A percentile compares a stretch with the other conserved stretches of the same genome.
phyloP scores from a whole-genome alignment of 1,140 invertebrate genomes.

The Oedothorax gibbosus region DNA sequence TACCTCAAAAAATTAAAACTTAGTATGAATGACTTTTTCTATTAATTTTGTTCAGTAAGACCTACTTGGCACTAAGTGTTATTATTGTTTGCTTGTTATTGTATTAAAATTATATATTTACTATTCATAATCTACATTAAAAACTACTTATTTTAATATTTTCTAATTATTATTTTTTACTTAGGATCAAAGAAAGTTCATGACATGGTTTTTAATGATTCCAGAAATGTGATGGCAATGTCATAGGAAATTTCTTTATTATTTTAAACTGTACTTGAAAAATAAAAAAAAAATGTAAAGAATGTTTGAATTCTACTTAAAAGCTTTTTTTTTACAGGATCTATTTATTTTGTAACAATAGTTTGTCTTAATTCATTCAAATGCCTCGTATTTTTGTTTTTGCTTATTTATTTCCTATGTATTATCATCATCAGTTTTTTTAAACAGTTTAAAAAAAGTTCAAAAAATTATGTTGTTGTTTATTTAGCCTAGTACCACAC shows the following conservation, averaged over 20 bases:
- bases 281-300: background rate
- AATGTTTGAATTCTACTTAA: background rate
- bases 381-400: constrained; percentile 28
- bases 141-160: background rate
- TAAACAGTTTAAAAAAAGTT: constrained; percentile 30
- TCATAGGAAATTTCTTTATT: constrained; percentile 6
- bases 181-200: background rate
- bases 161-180: constrained; percentile 1
- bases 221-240: constrained; percentile 42
- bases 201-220: constrained; percentile 48
- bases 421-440: constrained; percentile 46
- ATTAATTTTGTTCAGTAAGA: too few species aligned
- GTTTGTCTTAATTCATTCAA: constrained; percentile 40
- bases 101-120: too few species aligned
- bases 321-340: constrained; percentile 27
- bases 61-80: too few species aligned
- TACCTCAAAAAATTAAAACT: too few species aligned
- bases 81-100: too few species aligned
- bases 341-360: constrained; percentile 51
- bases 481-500: too few species aligned
- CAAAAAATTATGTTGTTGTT: too few species aligned
- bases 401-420: constrained; percentile 23
- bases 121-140: too few species aligned
- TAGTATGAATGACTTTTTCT: too few species aligned
- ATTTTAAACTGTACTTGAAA: background rate